Conservation (phyloP, 2,797 vertebrate genomes). For the Sibirionetta formosa region DNA sequence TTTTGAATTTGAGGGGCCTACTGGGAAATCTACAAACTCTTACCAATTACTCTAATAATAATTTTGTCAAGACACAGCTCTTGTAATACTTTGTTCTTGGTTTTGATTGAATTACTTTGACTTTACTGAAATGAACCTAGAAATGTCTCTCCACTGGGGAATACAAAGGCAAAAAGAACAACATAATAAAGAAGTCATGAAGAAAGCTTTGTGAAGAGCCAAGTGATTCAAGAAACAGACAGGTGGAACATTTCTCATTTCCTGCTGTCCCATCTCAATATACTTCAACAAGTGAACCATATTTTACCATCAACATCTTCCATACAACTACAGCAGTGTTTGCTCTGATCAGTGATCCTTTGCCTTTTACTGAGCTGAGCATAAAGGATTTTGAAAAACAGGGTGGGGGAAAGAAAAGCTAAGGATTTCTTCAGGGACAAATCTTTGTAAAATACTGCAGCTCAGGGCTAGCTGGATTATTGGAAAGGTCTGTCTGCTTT, state of each 20-base stretch:
- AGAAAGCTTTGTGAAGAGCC: conserved; percentile 65
- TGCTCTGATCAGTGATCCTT: conserved; percentile 69
- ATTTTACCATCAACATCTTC: conserved; percentile 51
- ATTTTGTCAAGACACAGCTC: conserved; percentile 53
- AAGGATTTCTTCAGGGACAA: conserved; percentile 38
- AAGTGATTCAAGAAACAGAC: conserved; percentile 74
- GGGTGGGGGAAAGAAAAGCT: not conserved
- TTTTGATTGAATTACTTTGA: conserved; percentile 83
- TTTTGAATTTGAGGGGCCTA: conserved; percentile 49
- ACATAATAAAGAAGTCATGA: conserved; percentile 63
- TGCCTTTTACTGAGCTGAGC: conserved; percentile 50
- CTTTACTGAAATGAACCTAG: conserved; percentile 75
- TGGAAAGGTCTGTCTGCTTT: not conserved
- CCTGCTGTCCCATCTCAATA: conserved; percentile 77
- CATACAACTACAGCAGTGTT: conserved; percentile 7
- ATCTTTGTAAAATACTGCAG: not conserved
- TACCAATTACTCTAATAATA: conserved; percentile 75
- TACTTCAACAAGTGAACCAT: conserved; percentile 68
- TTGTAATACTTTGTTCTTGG: conserved; percentile 53
- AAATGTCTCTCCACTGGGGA: conserved; percentile 70
- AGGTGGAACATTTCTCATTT: conserved; percentile 80
- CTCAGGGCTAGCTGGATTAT: not conserved
- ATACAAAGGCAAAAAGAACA: conserved; percentile 66
- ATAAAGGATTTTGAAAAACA: conserved; percentile 44
- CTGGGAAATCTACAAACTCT: conserved; percentile 71